A percentile compares a stretch with the other conserved stretches of the same genome.
Evolutionary conservation across 2,113 vertebrate species (phyloP).

Genomic region (Chroicocephalus ridibundus): DNA sequence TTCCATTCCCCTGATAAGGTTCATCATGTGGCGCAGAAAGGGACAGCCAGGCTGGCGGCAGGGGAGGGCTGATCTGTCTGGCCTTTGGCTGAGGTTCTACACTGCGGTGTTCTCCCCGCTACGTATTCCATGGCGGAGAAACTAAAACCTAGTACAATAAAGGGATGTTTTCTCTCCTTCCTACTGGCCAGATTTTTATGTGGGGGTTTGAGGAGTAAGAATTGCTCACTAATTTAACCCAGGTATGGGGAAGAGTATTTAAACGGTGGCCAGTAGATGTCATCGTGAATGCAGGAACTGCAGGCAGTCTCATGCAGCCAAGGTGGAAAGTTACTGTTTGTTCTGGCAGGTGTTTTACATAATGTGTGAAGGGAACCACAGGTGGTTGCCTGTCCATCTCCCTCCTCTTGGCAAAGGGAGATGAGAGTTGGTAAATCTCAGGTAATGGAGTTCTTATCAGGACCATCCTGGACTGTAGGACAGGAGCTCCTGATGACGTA

Average conservation of each 20-base stretch:
- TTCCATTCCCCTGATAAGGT: neutral
- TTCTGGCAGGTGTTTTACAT: neutral
- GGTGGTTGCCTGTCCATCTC: neutral
- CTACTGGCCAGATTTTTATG: rapidly evolving
- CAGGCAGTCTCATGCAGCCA: neutral
- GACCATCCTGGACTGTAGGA: neutral
- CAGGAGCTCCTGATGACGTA: neutral
- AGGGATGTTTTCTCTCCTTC: neutral
- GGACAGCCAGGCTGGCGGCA: neutral
- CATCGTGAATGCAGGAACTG: neutral
- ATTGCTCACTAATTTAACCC: neutral
- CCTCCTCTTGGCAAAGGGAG: neutral
- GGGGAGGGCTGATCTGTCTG: neutral
- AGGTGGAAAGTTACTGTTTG: neutral
- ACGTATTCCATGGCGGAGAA: neutral
- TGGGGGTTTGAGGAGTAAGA: neutral
- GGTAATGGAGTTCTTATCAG: neutral
- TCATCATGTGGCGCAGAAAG: neutral
- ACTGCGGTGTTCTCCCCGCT: neutral
- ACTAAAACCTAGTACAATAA: neutral
- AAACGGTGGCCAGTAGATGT: neutral
- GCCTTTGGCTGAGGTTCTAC: neutral
- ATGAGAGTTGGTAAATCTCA: neutral
- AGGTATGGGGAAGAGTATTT: neutral
- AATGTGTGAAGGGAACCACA: neutral